Evolutionary conservation across 2,888 invertebrate genomes (phyloP), one percentile per base, ranked within the genome.

Genomic region (Furcula furcula): DNA sequence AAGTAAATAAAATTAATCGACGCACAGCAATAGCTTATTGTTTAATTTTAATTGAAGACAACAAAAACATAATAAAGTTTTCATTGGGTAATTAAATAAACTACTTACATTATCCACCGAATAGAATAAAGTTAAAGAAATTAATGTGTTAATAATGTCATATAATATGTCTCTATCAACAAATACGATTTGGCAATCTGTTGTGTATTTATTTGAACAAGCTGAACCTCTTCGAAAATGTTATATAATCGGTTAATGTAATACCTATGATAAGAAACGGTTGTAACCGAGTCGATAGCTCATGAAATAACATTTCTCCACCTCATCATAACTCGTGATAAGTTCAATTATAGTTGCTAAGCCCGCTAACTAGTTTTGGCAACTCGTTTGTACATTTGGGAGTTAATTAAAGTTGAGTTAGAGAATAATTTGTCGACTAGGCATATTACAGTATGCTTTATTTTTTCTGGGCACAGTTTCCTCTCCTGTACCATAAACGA

Each of bases 261-360:
- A 19, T 4, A 19, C 7, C 6, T 7, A 7, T 4, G 2, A 7
- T 2, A 21, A 6, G 1, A 21, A 21, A 21, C 10, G 5, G 4
- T 21, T 10, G 10, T 10, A 10, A n/a, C 9, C 16, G 18, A 40
- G 36, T 50, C 42, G 40, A 48, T 49, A 44, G 29, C 44, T 45
- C 38, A 44, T 39, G 44, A 34, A 59, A 44, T 46, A 45, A 55
- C 55, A 53, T 57, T 34, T 46, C 50, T 41, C 49, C 51, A 40
- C 42, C 55, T 68, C 64, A 66, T 72, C 65, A 73, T 72, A 79
- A 72, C 64, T 71, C 60, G 37, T 46, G 46, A 61, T 61, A 64
- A 77, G 63, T 74, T 78, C 72, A 76, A 78, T 76, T 76, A 76
- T 71, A 72, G 73, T 78, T 70, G 65, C 65, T 62, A 63, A 68